Evolutionary conservation across 2,888 invertebrate genomes (phyloP), one percentile per base, ranked within the genome.

Genomic region (Drosophila nigricruria): DNA sequence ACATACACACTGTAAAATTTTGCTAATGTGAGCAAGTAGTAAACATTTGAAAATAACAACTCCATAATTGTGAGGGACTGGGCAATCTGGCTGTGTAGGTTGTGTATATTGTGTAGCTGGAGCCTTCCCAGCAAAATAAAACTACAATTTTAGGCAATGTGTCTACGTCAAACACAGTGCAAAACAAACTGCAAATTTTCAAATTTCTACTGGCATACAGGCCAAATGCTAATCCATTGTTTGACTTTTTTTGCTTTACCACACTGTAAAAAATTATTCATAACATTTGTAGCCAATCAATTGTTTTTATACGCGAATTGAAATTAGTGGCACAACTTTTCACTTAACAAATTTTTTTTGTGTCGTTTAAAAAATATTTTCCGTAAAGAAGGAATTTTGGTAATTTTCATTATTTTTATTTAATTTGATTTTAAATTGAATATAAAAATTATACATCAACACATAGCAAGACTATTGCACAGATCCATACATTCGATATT

Each of bases 151-250:
- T 82, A 54, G 72, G 81, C 74, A 73, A 82, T 81, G 72, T 82
- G 82, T 82, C 80, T 70, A 77, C 77, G 81, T 81, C 81, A 82
- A 73, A 73, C 73, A 79, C 81, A 82, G 80, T 73, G 70, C 73
- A 82, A 82, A 78, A 83, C 81, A 78, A 72, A 79, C 77, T 72
- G 30, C 67, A 82, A 73, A 72, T 82, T 80, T 67, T 69, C 69
- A 74, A 80, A 71, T 62, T 77, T 59, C 47, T 14, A 54, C 42
- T 67, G 32, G 36, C 50, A 50, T 54, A 57, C 54, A 30, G 27
- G 34, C 38, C 45, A 50, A 43, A 56, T 59, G 16, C 50, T 42
- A 49, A 73, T 75, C 45, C 63, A 70, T 73, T 66, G 60, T 73
- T 65, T 34, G 42, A 57, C 59, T 72, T 56, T 23, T 30, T 18